Evolutionary conservation across 2,888 invertebrate genomes (phyloP), one percentile per base, ranked within the genome.

Genomic region (Lepidonotus clava): DNA sequence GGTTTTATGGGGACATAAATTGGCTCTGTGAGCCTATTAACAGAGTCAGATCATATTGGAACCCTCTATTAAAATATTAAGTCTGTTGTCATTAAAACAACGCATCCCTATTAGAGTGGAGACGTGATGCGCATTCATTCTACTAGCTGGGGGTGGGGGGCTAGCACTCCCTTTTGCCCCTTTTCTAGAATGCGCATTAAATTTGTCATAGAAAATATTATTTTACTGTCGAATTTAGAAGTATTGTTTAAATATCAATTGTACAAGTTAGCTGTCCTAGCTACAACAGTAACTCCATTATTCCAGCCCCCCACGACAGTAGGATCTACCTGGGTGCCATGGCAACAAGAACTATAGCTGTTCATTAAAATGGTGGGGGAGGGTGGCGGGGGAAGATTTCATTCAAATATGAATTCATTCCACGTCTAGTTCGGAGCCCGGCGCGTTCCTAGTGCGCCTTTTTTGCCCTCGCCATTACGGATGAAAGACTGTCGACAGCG

Each of bases 321-420:
- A n/a, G n/a, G n/a, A n/a, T n/a, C n/a, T 46, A 46, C 46, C 46
- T 46, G 46, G 46, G 46, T 18, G 46, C 46, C 24, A 11, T 2
- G 61, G 24, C 61, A 61, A 61, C 61, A 61, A 61, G 61, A 61
- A 61, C 61, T 61, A 61, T 61, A 61, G 61, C 28, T 32, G 61
- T 61, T 61, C 61, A 61, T 80, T 46, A 80, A 46, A 80, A 80
- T 11, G 80, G 14, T 4, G 67, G 32, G 24, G 36, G 32, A 8
- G 53, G 53, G 21, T 53, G 53, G 53, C 2, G 11, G 21, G 38
- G 71, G 71, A 71, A 38, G 38, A 71, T 80, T 80, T 46, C 80
- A 80, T 41, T 80, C 80, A 46, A 46, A 80, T 80, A 80, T 80
- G 80, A 80, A 80, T 80, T 80, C 80, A 41, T 46, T 80, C 14